Conservation (phyloP, 2,888 invertebrate species). For the Perithous albicinctus region DNA sequence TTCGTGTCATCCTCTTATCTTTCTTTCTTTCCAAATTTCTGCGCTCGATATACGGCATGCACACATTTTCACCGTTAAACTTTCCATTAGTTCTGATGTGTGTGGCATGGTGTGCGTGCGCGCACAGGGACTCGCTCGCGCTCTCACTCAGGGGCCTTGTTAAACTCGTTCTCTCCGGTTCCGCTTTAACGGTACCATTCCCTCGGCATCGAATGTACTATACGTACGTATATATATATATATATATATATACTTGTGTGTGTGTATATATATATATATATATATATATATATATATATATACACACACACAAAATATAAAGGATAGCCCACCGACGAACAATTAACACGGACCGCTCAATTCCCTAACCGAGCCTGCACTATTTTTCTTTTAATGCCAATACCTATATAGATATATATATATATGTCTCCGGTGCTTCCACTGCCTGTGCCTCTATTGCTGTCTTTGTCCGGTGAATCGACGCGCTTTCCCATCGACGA, state of each 20-base stretch:
- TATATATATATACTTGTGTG: no score
- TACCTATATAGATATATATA: no score
- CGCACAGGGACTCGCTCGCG: constrained; percentile 31
- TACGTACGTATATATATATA: neutral
- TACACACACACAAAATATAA: no score
- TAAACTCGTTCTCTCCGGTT: constrained; percentile 69
- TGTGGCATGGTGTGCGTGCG: constrained; percentile 27
- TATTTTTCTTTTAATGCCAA: neutral
- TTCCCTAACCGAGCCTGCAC: constrained; percentile 38
- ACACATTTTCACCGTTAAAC: constrained; percentile 65
- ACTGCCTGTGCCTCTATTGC: neutral
- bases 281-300: no score
- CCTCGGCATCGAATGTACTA: constrained; percentile 49
- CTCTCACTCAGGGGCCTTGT: constrained; percentile 65
- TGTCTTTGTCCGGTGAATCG: constrained; percentile 24
- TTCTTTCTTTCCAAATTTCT: constrained; percentile 48
- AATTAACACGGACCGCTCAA: constrained; percentile 48
- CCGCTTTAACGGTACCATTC: constrained; percentile 68
- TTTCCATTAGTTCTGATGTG: constrained; percentile 66
- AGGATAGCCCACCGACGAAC: constrained; percentile 54
- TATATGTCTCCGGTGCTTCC: neutral
- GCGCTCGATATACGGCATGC: constrained; percentile 28
- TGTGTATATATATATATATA: no score
- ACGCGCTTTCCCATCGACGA: constrained; percentile 43
- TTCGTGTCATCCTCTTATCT: constrained; percentile 15